Evolutionary conservation across 1,140 invertebrate species (phyloP).

Genomic region (Ylistrum balloti): DNA sequence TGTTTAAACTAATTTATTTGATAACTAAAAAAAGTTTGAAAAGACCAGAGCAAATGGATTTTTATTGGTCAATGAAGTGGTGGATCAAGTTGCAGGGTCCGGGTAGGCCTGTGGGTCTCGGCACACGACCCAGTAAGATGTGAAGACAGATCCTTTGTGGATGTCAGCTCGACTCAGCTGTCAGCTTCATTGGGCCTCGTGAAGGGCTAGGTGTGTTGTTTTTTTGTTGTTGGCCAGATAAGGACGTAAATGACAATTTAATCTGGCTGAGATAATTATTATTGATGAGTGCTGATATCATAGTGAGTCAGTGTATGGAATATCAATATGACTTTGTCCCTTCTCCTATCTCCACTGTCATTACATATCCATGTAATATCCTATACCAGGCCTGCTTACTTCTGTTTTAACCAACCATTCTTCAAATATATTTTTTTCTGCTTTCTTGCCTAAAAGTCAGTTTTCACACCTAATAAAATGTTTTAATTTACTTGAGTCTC

Average conservation of each 20-base stretch:
- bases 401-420: neutral
- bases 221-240: conserved; percentile 17
- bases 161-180: too few relatives aligned
- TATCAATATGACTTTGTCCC: neutral
- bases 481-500: neutral
- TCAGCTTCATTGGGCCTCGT: neutral
- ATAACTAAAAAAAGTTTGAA: neutral
- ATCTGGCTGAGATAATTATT: conserved; percentile 29
- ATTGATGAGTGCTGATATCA: conserved; percentile 24
- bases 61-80: neutral
- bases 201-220: conserved; percentile 1
- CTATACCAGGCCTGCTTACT: neutral
- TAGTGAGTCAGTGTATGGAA: conserved; percentile 30
- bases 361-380: neutral
- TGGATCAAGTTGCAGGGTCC: neutral
- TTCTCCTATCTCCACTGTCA: neutral
- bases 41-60: neutral
- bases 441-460: neutral
- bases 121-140: too few relatives aligned
- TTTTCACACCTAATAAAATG: neutral
- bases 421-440: neutral
- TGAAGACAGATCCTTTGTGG: too few relatives aligned
- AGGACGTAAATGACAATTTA: conserved; percentile 34
- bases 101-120: neutral
- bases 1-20: neutral